phyloP scores from a whole-genome alignment of 2,113 vertebrate genomes.

The Mus spicilegus region DNA sequence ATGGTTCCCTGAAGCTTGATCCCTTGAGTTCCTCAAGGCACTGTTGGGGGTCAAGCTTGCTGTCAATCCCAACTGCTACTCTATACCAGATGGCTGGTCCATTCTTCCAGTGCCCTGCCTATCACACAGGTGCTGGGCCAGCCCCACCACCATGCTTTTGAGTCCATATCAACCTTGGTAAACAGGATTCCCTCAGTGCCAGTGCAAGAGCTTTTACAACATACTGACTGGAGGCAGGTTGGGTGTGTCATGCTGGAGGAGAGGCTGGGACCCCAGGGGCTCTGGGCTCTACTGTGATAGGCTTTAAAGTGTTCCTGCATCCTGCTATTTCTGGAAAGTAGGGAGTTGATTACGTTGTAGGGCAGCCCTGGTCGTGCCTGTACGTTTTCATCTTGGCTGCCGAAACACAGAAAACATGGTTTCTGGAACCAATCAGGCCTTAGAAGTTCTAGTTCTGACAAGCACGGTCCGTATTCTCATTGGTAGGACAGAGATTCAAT shows the following conservation, averaged over 20 bases:
- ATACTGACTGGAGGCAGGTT: conserved; percentile 31
- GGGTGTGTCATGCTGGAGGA: conserved; percentile 1
- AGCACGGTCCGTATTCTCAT: conserved; percentile 34
- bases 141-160: not conserved
- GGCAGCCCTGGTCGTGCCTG: not conserved
- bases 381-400: conserved; percentile 32
- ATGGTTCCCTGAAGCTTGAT: not conserved
- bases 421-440: conserved; percentile 48
- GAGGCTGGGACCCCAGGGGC: not conserved
- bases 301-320: conserved; percentile 8
- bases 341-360: not conserved
- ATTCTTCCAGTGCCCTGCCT: not conserved
- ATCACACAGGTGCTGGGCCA: conserved; percentile 5
- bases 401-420: not conserved
- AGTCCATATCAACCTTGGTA: not conserved
- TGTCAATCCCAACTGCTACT: conserved; percentile 43
- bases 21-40: not conserved
- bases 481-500: conserved; percentile 43
- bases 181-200: conserved; percentile 14
- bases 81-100: conserved; percentile 19
- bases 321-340: conserved; percentile 14
- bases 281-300: not conserved
- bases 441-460: conserved; percentile 53
- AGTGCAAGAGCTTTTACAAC: conserved; percentile 25
- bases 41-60: conserved; percentile 3